These are phyloP conservation scores for Recurvirostra avosetta DNA, from an alignment of 2,113 vertebrate species.

Conservation along the genomic window DNA sequence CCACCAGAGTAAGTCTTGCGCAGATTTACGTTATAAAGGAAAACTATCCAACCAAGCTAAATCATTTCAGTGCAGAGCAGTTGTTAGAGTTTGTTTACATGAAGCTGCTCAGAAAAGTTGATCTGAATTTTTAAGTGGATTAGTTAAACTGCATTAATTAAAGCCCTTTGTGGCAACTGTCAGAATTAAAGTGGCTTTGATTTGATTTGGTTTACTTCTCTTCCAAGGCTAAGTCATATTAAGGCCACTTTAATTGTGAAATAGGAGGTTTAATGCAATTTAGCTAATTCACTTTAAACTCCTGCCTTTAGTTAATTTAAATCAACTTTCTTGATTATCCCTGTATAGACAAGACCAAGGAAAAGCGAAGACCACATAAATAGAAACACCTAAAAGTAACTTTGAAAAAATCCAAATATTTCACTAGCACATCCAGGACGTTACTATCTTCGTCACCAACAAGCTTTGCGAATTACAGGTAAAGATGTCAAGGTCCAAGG, in stretches of 20 bases:
- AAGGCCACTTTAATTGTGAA: slow-evolving; percentile 34
- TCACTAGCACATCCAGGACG: not conserved
- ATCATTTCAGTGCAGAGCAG: not conserved
- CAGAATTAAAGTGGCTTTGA: slow-evolving; percentile 38
- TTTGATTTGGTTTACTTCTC: slow-evolving; percentile 53
- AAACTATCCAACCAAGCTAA: not conserved
- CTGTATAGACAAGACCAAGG: not conserved
- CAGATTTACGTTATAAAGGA: not conserved
- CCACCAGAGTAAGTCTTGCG: not conserved
- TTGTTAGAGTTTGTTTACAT: not conserved
- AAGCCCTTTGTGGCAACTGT: slow-evolving; percentile 24
- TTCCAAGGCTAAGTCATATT: slow-evolving; percentile 49
- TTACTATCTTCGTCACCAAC: not conserved
- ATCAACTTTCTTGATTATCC: not conserved
- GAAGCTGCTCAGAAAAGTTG: slow-evolving; percentile 33
- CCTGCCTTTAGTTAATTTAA: slow-evolving; percentile 47
- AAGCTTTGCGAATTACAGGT: not conserved
- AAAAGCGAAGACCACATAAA: not conserved
- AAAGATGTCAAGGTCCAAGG: not conserved
- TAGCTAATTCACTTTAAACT: slow-evolving; percentile 40
- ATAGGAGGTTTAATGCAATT: slow-evolving; percentile 17
- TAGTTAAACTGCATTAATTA: slow-evolving; percentile 53
- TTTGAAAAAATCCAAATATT: not conserved
- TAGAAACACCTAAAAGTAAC: not conserved
- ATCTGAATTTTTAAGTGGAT: slow-evolving; percentile 51